These are phyloP conservation scores for Indri indri DNA, from an alignment of 2,113 vertebrate genomes.

Conservation along the genomic window DNA sequence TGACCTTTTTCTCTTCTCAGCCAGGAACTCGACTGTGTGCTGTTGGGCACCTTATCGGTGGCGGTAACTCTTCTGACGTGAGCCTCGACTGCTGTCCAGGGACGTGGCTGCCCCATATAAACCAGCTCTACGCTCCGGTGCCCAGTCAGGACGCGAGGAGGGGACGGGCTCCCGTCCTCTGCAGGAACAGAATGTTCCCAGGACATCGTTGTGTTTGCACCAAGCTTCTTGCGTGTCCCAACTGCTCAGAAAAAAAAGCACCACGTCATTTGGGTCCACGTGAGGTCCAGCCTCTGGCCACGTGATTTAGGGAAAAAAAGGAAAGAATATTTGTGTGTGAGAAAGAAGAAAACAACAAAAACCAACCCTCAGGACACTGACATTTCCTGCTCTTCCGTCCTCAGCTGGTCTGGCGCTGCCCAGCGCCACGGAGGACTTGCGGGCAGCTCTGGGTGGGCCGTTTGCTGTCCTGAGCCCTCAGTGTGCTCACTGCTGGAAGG, in stretches of 20 bases:
- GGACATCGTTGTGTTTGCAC: neutral
- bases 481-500: neutral
- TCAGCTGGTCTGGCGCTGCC: no score
- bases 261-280: accelerated
- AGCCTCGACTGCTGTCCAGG: slow-evolving; percentile 3
- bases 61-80: slow-evolving; percentile 41
- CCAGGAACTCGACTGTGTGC: neutral
- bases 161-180: slow-evolving; percentile 29
- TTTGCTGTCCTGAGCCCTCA: neutral
- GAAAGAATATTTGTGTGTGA: neutral
- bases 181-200: neutral
- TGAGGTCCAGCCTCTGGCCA: neutral
- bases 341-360: neutral
- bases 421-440: no score
- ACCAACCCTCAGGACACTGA: accelerated
- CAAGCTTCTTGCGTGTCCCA: neutral
- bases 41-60: slow-evolving; percentile 1
- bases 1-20: slow-evolving; percentile 67
- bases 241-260: neutral
- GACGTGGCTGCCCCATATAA: slow-evolving; percentile 33
- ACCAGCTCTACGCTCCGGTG: slow-evolving; percentile 58
- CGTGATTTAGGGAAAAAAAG: neutral
- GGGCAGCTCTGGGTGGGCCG: no score
- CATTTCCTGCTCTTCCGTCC: neutral
- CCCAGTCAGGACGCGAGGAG: slow-evolving; percentile 35